These are phyloP conservation scores for Mormyrops attenuatus DNA, from an alignment of 2,797 vertebrate genomes.

Conservation along the genomic window DNA sequence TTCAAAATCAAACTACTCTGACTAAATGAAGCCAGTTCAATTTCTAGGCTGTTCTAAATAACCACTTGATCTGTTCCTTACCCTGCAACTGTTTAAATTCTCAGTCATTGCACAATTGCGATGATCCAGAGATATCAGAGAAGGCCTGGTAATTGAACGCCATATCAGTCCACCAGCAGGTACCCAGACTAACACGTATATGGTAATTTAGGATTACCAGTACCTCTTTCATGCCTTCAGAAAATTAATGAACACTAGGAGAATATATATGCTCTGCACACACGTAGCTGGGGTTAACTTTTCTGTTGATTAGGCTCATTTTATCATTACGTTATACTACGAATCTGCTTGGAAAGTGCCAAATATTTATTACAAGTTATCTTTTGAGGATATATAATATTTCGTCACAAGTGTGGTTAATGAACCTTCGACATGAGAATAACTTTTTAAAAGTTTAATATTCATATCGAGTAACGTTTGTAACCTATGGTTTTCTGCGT, in stretches of 20 bases:
- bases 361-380: background rate
- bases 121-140: background rate
- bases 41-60: background rate
- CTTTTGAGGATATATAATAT: background rate
- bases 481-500: background rate
- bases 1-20: background rate
- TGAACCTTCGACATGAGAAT: background rate
- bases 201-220: background rate
- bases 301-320: background rate
- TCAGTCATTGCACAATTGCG: background rate
- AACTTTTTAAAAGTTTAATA: background rate
- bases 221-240: background rate
- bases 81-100: background rate
- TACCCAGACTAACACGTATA: background rate
- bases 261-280: background rate
- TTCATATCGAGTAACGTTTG: background rate
- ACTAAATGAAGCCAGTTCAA: background rate
- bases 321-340: background rate
- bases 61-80: background rate
- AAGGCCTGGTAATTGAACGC: background rate
- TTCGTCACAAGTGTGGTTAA: background rate
- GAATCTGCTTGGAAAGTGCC: background rate
- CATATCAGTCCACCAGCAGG: background rate
- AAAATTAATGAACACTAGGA: no score
- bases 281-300: background rate